These are phyloP conservation scores for Macrosiphum euphorbiae DNA, from an alignment of 2,888 invertebrate genomes.

Conservation along the genomic window DNA sequence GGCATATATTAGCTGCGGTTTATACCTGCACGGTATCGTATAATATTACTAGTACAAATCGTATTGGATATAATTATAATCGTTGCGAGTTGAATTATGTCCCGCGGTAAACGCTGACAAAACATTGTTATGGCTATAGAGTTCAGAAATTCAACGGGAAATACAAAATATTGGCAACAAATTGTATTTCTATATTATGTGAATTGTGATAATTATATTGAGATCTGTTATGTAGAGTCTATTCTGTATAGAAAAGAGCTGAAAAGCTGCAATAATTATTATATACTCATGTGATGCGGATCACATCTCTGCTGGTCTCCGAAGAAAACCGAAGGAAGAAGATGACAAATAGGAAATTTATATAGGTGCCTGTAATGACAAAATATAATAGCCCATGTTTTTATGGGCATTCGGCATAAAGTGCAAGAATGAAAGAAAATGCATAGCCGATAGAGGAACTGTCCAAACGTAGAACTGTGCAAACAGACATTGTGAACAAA, in stretches of 20 bases:
- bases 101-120: not conserved
- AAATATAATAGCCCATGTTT: not conserved
- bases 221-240: not conserved
- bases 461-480: not conserved
- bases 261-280: not conserved
- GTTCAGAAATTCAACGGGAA: not conserved
- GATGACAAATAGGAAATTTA: not conserved
- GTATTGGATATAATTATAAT: not conserved
- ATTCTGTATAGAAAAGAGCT: not conserved
- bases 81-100: not conserved
- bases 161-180: not conserved
- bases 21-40: not conserved
- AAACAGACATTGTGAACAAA: not conserved
- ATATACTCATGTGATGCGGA: not conserved
- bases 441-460: not conserved
- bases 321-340: not conserved
- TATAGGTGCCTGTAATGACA: not conserved
- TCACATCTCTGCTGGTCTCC: not conserved
- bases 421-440: not conserved
- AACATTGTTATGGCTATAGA: not conserved
- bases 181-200: not conserved
- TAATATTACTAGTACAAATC: not conserved
- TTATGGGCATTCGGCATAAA: not conserved
- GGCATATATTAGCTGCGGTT: not conserved
- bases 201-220: not conserved